Evolutionary conservation across 2,113 vertebrate species (phyloP), one percentile per base, ranked within the genome.

Genomic region (Girardinichthys multiradiatus): DNA sequence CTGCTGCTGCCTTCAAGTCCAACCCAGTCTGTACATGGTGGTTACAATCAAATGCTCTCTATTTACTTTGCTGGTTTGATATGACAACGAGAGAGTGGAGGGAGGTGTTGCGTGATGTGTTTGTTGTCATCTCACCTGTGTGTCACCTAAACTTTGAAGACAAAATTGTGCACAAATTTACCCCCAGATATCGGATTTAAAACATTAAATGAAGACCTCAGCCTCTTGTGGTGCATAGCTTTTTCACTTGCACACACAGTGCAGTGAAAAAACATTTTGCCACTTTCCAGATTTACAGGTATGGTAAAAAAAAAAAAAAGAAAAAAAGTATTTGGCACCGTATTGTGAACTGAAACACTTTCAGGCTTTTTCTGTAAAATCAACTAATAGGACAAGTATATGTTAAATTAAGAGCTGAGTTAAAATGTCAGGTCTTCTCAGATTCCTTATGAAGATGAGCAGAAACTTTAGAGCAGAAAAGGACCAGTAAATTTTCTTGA

Each of bases 1-100:
- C 72, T 68, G 12, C 37, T 5, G 33, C 68, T 57, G 73, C 80
- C 31, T 82, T 71, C 67, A 77, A 77, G 76, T 69, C 62, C 76
- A 9, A 68, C 58, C 72, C 65, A 33, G 59, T 26, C 27, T 77
- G 69, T 68, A 19, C 12, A 14, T 21, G 33, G 29, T 26, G 42
- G 57, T 73, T 63, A 72, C 65, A 68, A 75, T 70, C 69, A 73
- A 71, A 70, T 54, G 64, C 77, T 69, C 26, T 9, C 69, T 81
- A 77, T 69, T 63, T 70, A 68, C 80, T 77, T 78, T 30, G 15
- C 7, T 29, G 29, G 30, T 69, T 70, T 78, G 66, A 79, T 75
- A 54, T 72, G 58, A 31, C 64, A 64, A 59, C 51, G 54, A 57
- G 29, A 67, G 31, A 71, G 37, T 10, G 13, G 27, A 27, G 33